Conservation (phyloP, 2,797 vertebrate species). For the Limosa lapponica region DNA sequence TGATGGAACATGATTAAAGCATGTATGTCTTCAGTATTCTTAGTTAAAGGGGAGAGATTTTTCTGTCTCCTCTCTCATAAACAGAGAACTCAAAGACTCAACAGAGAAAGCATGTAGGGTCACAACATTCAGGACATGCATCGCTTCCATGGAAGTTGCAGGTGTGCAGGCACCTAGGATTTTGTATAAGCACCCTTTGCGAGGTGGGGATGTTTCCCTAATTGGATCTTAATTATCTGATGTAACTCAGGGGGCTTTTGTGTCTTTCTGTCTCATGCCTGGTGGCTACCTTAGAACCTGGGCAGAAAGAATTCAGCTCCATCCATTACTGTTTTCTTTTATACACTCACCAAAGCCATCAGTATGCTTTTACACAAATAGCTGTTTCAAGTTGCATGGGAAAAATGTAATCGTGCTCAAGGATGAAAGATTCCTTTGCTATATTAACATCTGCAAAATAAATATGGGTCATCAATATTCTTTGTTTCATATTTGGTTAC, state of each 20-base stretch:
- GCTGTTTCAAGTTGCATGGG: background rate
- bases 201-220: background rate
- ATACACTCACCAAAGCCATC: background rate
- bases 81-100: background rate
- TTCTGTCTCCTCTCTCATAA: background rate
- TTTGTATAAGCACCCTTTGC: background rate
- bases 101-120: background rate
- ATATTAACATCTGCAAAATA: conserved; percentile 25
- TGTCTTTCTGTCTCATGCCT: background rate
- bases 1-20: background rate
- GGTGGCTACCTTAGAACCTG: background rate
- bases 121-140: fast-evolving
- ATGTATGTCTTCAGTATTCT: background rate
- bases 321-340: background rate
- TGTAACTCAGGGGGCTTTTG: background rate
- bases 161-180: background rate
- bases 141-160: background rate
- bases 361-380: background rate
- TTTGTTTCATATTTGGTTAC: conserved; percentile 31
- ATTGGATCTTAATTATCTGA: background rate
- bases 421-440: background rate
- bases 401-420: background rate
- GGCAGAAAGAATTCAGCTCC: background rate
- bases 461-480: conserved; percentile 34
- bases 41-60: background rate